Evolutionary conservation across 2,113 vertebrate genomes (phyloP).

Genomic region (Scalopus aquaticus): DNA sequence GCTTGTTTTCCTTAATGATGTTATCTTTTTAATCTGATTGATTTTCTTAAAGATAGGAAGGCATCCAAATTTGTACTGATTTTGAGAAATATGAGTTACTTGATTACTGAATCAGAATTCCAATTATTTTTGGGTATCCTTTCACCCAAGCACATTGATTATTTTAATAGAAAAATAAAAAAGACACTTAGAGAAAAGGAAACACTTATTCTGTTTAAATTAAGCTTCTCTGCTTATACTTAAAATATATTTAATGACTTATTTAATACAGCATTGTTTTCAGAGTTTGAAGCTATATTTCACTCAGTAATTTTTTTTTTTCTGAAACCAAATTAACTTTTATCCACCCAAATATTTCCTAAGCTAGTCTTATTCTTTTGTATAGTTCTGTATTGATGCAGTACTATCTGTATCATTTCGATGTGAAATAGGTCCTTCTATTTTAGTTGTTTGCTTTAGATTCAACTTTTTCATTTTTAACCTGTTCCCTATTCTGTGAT

Average conservation of each 20-base stretch:
- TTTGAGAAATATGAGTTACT: neutral
- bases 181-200: neutral
- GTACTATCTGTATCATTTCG: neutral
- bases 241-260: constrained; percentile 2
- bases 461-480: neutral
- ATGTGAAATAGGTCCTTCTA: neutral
- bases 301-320: neutral
- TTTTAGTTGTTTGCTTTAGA: constrained; percentile 18
- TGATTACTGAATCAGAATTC: neutral
- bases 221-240: neutral
- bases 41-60: neutral
- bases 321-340: neutral
- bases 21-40: neutral
- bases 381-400: neutral
- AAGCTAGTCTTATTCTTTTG: neutral
- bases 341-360: neutral
- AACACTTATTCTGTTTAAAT: neutral
- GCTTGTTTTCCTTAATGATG: neutral
- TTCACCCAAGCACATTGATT: constrained; percentile 17
- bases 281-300: constrained; percentile 24
- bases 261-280: neutral
- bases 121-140: neutral
- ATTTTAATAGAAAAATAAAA: constrained; percentile 47
- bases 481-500: neutral
- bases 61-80: neutral